Evolutionary conservation across 2,113 vertebrate genomes (phyloP).

Genomic region (Ascaphus truei): DNA sequence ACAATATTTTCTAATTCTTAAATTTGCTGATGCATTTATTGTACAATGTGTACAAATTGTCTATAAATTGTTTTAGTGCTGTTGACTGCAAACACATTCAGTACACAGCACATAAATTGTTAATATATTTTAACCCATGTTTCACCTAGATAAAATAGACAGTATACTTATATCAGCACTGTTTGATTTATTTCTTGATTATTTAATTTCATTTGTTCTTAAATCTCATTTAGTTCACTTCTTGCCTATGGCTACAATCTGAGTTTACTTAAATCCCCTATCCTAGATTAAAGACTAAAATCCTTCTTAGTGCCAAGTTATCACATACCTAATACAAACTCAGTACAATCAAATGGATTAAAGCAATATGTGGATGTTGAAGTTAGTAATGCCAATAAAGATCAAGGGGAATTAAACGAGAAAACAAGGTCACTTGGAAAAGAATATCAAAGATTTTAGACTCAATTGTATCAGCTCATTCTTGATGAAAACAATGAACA

Average conservation of each 20-base stretch:
- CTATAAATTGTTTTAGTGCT: too few relatives aligned
- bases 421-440: slow-evolving; percentile 57
- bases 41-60: too few relatives aligned
- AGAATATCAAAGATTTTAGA: slow-evolving; percentile 35
- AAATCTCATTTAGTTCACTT: slow-evolving; percentile 55
- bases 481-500: not conserved
- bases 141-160: too few relatives aligned
- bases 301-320: slow-evolving; percentile 61
- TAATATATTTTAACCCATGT: too few relatives aligned
- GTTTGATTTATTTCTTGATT: slow-evolving; percentile 53
- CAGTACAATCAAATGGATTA: slow-evolving; percentile 54
- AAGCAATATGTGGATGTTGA: slow-evolving; percentile 46
- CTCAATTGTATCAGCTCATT: slow-evolving; percentile 14
- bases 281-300: slow-evolving; percentile 65
- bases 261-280: slow-evolving; percentile 50
- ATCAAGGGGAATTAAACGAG: slow-evolving; percentile 46
- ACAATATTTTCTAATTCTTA: too few relatives aligned
- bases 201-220: slow-evolving; percentile 62
- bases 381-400: slow-evolving; percentile 46
- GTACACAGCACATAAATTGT: too few relatives aligned
- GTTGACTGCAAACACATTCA: too few relatives aligned
- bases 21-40: too few relatives aligned
- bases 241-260: slow-evolving; percentile 54
- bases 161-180: too few relatives aligned
- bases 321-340: slow-evolving; percentile 50